phyloP scores from a whole-genome alignment of 2,888 invertebrate species.

The Plusia festucae region DNA sequence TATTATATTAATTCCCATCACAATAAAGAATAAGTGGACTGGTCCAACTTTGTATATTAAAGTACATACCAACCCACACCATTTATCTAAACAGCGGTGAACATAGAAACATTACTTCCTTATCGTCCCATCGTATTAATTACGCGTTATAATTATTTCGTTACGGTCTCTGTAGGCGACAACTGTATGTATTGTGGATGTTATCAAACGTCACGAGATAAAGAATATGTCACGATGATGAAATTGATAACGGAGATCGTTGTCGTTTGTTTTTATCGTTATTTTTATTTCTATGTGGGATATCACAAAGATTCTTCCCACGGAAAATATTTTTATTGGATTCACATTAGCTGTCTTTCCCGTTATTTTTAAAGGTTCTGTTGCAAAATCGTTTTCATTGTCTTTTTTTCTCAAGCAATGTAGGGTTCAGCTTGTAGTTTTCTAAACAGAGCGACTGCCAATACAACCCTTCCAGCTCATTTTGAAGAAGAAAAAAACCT shows the following conservation, averaged over 20 bases:
- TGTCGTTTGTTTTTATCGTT: conserved; percentile 32
- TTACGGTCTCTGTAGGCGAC: conserved; percentile 30
- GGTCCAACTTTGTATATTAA: not conserved
- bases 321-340: not conserved
- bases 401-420: too few species aligned
- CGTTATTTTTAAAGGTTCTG: not conserved
- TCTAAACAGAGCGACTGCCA: too few species aligned
- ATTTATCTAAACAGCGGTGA: conserved; percentile 11
- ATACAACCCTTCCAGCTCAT: too few species aligned
- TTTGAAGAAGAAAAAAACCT: too few species aligned
- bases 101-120: conserved; percentile 19
- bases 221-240: conserved; percentile 25
- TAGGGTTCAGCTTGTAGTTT: too few species aligned
- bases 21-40: too few species aligned
- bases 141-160: conserved; percentile 22
- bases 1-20: too few species aligned
- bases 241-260: conserved; percentile 27
- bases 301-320: not conserved
- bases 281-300: conserved; percentile 20
- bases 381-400: not conserved
- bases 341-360: not conserved
- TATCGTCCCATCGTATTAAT: conserved; percentile 38
- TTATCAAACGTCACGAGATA: conserved; percentile 11
- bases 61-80: not conserved
- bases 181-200: conserved; percentile 8